Base-by-base conservation (phyloP, 2,888 invertebrate genomes). In the Pheosia tremula region DNA sequence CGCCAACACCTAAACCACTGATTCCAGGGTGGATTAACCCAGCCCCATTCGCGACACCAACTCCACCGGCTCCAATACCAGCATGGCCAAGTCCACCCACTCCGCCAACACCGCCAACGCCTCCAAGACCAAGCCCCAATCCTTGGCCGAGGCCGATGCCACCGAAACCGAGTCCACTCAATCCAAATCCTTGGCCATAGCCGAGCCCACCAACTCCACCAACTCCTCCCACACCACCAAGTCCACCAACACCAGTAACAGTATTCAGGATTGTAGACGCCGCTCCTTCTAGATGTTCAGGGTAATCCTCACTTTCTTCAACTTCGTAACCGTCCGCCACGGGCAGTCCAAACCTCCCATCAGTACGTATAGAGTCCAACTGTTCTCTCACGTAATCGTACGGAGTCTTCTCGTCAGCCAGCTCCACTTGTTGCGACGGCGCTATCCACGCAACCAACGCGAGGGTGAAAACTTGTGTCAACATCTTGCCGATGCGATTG, bases 251-350 rank as follows among this genome's bases (percentile, higher is more conserved):
- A 69, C 88, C 88, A 56, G 85, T 66, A 57, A 87, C 91, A 43
- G 92, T 88, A 60, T 90, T 91, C 53, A 91, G 67, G 67, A 92
- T 83, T 39, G 80, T 71, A 39, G 93, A 91, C 10, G 92, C 93
- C n/a, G 92, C 91, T 78, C 89, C 91, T 75, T 90, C 85, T 5
- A 90, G 78, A 37, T 86, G 80, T 64, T 93, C 93, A 11, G 95
- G 95, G 76, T 95, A 95, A 77, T 95, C 95, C 64, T 89, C 93
- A 81, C 94, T 94, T 85, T 95, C 95, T 81, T 95, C 94, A 50
- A 95, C 94, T 85, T 95, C 95, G 74, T 95, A 95, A 49, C 94
- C 94, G 61, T 85, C 90, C 1, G 95, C 90, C 50, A 91, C 61
- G 38, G 92, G 92, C 66, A 91, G 57, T 75, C 93, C 93, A 65